Conservation (phyloP, 1,140 invertebrate species). For the Potamilus streckersoni region DNA sequence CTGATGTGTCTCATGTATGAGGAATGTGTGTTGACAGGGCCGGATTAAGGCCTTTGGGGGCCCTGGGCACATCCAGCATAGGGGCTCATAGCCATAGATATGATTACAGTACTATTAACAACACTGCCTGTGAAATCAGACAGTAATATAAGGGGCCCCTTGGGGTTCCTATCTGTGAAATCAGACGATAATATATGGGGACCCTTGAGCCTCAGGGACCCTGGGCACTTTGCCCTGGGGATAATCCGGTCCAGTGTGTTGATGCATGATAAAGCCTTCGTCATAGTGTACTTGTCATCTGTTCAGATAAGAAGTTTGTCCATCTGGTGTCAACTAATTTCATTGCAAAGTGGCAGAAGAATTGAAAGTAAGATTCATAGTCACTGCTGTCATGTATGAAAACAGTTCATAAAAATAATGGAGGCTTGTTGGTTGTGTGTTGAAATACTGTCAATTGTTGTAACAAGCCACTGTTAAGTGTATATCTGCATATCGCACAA, state of each 20-base stretch:
- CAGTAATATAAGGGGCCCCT: no score
- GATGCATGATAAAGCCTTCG: slow-evolving; percentile 4
- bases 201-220: no score
- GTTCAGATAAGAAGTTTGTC: neutral
- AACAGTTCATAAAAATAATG: neutral
- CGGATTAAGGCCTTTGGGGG: neutral
- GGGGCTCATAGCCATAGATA: no score
- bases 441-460: neutral
- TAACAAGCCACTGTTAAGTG: no score
- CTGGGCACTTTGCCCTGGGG: no score
- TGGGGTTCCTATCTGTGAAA: no score
- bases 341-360: neutral
- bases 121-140: no score
- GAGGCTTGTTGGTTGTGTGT: neutral
- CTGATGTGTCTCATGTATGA: neutral
- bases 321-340: neutral
- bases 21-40: neutral
- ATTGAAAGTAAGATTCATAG: neutral
- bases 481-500: no score
- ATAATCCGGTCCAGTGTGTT: no score
- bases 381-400: slow-evolving; percentile 7
- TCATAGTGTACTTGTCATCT: slow-evolving; percentile 2
- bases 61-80: no score
- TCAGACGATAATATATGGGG: no score
- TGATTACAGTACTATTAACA: no score